Percentiles rank a stretch among this genome's conserved stretches.
Conservation (phyloP, 2,797 vertebrate species). For the Fundulus diaphanus region DNA sequence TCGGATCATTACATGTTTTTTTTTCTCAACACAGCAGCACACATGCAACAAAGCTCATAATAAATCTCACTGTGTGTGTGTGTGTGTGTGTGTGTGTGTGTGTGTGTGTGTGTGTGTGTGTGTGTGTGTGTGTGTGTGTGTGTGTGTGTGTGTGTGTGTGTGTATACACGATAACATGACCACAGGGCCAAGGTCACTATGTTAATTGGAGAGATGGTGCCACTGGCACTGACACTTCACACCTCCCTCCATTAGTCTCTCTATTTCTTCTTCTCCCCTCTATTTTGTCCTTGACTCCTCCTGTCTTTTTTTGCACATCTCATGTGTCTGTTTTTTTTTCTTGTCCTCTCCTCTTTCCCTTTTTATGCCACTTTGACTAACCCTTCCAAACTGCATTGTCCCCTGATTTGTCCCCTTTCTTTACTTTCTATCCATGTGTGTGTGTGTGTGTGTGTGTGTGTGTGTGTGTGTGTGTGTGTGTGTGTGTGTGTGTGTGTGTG, state of each 20-base stretch:
- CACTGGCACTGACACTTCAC: constrained; percentile 75
- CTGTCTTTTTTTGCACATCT: constrained; percentile 31
- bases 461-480: too few relatives aligned
- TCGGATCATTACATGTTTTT: background rate
- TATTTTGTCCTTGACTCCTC: constrained; percentile 65
- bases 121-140: too few relatives aligned
- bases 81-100: constrained; percentile 19
- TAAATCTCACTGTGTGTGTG: constrained; percentile 17
- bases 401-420: background rate
- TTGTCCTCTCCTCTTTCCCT: constrained; percentile 20
- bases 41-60: constrained; percentile 3
- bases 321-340: constrained; percentile 29
- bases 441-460: constrained; percentile 5
- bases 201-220: constrained; percentile 74
- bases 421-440: background rate
- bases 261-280: constrained; percentile 45
- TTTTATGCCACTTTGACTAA: constrained; percentile 38
- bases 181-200: constrained; percentile 77
- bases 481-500: constrained; percentile 5
- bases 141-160: too few relatives aligned
- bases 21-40: constrained; percentile 13
- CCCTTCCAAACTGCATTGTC: background rate
- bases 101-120: too few relatives aligned
- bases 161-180: constrained; percentile 47
- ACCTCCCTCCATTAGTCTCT: constrained; percentile 60